Conservation (phyloP, 2,888 invertebrate genomes). For the Cheilosia vulpina region DNA sequence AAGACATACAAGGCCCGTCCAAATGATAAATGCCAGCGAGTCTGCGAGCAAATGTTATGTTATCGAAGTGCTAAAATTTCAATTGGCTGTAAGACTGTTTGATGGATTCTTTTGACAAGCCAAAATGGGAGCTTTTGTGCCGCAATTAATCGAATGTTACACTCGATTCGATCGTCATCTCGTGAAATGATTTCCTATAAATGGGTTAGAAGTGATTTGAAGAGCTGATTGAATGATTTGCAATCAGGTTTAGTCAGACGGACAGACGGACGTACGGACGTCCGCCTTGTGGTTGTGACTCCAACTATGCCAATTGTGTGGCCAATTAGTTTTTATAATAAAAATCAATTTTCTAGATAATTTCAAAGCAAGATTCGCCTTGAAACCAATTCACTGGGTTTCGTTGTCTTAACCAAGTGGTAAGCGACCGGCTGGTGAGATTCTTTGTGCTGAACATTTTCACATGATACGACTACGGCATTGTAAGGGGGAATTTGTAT, state of each 20-base stretch:
- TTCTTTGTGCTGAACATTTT: constrained; percentile 26
- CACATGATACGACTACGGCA: too few relatives aligned
- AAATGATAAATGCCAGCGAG: constrained; percentile 9
- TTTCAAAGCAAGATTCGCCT: constrained; percentile 3
- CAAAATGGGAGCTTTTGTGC: constrained; percentile 6
- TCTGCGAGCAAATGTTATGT: constrained; percentile 12
- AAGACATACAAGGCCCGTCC: constrained; percentile 2
- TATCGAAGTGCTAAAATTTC: constrained; percentile 31
- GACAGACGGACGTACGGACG: background rate
- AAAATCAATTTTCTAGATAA: constrained; percentile 15
- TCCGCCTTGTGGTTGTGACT: background rate
- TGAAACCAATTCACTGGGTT: constrained; percentile 27
- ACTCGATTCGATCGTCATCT: background rate
- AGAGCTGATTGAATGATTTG: background rate
- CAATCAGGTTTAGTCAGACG: background rate
- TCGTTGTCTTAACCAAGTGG: constrained; percentile 10
- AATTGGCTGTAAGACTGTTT: constrained; percentile 19
- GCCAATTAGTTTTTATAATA: constrained; percentile 27
- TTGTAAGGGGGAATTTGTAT: too few relatives aligned
- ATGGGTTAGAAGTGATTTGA: background rate
- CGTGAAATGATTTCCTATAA: constrained; percentile 8
- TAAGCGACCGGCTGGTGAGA: background rate
- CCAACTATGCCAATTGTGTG: background rate
- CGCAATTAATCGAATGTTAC: constrained; percentile 19
- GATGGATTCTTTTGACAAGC: constrained; percentile 12